phyloP scores from a whole-genome alignment of 2,888 invertebrate species.

The Sinotaia quadrata region DNA sequence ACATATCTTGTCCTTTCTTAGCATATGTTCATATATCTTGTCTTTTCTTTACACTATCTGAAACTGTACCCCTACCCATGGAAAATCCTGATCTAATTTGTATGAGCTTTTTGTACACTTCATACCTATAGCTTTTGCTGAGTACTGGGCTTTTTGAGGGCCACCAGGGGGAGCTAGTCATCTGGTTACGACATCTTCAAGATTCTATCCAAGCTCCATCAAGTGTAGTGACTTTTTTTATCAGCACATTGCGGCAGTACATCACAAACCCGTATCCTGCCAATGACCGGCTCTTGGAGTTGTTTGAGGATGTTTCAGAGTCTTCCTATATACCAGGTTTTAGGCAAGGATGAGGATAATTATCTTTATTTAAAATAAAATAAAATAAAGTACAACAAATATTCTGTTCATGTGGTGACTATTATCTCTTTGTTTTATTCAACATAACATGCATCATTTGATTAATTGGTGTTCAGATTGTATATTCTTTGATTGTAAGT shows the following conservation, averaged over 20 bases:
- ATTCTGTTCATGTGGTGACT: no score
- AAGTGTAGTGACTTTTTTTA: constrained; percentile 43
- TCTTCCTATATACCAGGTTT: no score
- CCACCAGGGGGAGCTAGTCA: constrained; percentile 44
- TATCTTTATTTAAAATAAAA: no score
- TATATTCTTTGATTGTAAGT: no score
- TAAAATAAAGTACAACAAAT: no score
- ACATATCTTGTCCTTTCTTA: no score
- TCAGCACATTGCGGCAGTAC: constrained; percentile 46
- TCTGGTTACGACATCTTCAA: constrained; percentile 46
- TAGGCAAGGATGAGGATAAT: no score
- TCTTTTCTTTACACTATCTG: background rate
- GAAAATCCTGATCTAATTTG: background rate
- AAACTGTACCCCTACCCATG: background rate
- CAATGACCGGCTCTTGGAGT: constrained; percentile 45
- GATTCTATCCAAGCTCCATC: background rate
- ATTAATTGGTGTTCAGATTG: no score
- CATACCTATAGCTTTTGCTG: constrained; percentile 43
- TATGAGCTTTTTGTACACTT: constrained; percentile 3
- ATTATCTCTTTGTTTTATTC: no score
- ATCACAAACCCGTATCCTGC: constrained; percentile 56
- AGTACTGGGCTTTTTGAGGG: constrained; percentile 53
- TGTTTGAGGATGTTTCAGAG: constrained; percentile 26
- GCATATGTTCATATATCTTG: no score
- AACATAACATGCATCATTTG: no score